Percentiles rank a stretch among this genome's conserved stretches.
Conservation (phyloP, 2,797 vertebrate species). For the Smutsia temminckii region DNA sequence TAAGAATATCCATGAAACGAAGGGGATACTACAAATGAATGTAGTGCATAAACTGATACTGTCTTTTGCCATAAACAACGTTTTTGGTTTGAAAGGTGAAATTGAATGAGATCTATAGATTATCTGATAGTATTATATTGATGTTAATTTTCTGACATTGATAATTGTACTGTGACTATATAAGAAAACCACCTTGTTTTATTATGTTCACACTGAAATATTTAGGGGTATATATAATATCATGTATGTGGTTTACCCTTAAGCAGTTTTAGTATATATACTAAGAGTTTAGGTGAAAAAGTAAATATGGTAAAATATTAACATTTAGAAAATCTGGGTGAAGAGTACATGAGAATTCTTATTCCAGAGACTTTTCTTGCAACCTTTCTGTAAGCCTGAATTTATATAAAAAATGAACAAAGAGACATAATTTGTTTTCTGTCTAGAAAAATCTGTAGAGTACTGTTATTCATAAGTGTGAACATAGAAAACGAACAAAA, state of each 20-base stretch:
- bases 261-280: background rate
- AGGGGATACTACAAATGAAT: background rate
- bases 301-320: background rate
- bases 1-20: background rate
- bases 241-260: background rate
- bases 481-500: slow-evolving; percentile 37
- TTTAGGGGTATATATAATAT: background rate
- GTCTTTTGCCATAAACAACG: background rate
- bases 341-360: background rate
- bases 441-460: background rate
- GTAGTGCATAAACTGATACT: background rate
- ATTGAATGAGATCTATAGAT: background rate
- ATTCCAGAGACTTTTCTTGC: background rate
- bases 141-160: background rate
- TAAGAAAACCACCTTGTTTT: background rate
- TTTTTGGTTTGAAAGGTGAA: background rate
- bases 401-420: background rate
- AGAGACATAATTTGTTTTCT: slow-evolving; percentile 19
- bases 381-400: background rate
- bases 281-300: background rate
- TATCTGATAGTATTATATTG: background rate
- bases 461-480: background rate
- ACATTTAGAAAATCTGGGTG: background rate
- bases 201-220: background rate
- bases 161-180: background rate